These are phyloP conservation scores for Gastracanthus pulcherrimus DNA, from an alignment of 2,888 invertebrate genomes.

Conservation along the genomic window DNA sequence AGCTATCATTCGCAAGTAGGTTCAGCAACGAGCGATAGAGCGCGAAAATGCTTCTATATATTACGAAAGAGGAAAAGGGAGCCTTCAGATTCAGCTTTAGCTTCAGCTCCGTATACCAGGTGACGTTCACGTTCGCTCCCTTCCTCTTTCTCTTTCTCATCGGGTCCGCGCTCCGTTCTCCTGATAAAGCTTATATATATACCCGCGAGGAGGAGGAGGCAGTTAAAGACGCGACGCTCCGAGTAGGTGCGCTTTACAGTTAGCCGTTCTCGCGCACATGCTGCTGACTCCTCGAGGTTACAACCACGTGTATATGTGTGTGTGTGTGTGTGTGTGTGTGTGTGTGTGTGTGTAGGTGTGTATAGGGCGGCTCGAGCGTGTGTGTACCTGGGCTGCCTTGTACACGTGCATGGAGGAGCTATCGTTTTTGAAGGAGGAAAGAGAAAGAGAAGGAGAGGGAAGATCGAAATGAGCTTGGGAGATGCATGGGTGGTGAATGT, in stretches of 20 bases:
- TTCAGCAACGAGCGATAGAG: too few relatives aligned
- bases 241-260: constrained; percentile 67
- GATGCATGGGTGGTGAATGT: neutral
- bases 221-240: constrained; percentile 17
- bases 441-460: neutral
- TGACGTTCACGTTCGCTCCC: constrained; percentile 26
- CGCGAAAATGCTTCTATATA: too few relatives aligned
- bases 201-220: constrained; percentile 2
- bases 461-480: neutral
- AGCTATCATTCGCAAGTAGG: too few relatives aligned
- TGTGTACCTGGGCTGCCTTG: neutral
- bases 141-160: neutral
- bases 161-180: too few relatives aligned
- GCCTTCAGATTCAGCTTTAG: too few relatives aligned
- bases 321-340: neutral
- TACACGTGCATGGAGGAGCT: neutral
- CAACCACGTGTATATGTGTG: neutral
- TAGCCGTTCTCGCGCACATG: constrained; percentile 62
- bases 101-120: constrained; percentile 26
- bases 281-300: neutral
- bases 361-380: neutral
- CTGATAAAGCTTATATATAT: too few relatives aligned
- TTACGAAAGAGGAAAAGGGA: neutral
- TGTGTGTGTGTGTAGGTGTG: neutral
- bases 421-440: neutral